A percentile compares a stretch with the other conserved stretches of the same genome.
Conservation (phyloP, 2,113 vertebrate genomes). For the Tragulus kanchil region DNA sequence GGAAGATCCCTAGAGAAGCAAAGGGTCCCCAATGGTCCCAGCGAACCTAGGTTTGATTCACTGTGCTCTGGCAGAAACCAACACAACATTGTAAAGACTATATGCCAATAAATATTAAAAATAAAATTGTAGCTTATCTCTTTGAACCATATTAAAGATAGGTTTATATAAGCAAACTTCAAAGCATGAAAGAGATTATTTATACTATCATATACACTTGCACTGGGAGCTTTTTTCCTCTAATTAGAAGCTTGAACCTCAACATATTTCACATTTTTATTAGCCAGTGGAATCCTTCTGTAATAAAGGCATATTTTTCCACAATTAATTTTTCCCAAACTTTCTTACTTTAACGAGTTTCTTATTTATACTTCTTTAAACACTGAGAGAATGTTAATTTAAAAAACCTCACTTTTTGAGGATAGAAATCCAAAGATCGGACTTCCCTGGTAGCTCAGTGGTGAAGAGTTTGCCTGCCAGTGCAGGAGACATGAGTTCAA, state of each 20-base stretch:
- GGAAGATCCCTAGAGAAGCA: background rate
- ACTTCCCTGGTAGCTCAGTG: no score
- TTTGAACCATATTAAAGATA: background rate
- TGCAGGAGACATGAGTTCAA: no score
- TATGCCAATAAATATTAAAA: background rate
- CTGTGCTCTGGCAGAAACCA: background rate
- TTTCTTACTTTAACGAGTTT: conserved; percentile 38
- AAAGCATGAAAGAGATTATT: background rate
- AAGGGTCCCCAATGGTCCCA: no score
- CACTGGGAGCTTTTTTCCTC: conserved; percentile 25
- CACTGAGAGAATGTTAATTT: background rate
- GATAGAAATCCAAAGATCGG: background rate
- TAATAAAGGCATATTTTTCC: conserved; percentile 2
- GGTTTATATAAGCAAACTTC: background rate
- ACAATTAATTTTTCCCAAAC: conserved; percentile 8
- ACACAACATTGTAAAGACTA: background rate
- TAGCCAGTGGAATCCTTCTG: background rate
- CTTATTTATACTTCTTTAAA: background rate
- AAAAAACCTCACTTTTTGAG: background rate
- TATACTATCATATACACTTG: conserved; percentile 39
- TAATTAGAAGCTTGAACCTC: conserved; percentile 40
- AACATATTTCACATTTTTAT: conserved; percentile 53
- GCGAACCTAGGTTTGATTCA: no score
- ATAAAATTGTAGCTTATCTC: no score
- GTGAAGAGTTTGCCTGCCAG: no score